Evolutionary conservation across 1,140 invertebrate genomes (phyloP), one percentile per base, ranked within the genome.

Genomic region (Ectropis grisescens): DNA sequence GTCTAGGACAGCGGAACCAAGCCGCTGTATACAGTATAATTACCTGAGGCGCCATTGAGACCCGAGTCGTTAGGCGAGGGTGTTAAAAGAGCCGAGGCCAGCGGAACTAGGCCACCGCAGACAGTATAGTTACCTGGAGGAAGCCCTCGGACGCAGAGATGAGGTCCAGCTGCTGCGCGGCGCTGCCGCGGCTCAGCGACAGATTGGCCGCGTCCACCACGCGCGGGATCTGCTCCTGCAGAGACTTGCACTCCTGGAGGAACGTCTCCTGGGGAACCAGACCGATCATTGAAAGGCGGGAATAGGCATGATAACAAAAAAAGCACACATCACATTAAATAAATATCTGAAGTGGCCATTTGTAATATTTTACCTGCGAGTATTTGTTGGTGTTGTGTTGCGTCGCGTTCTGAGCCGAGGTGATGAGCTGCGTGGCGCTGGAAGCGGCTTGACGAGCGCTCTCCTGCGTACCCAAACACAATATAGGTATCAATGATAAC

Each of bases 91-190:
- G n/a, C n/a, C n/a, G n/a, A n/a, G n/a, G n/a, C n/a, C n/a, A n/a
- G n/a, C n/a, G n/a, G n/a, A n/a, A n/a, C n/a, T n/a, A n/a, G n/a
- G n/a, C n/a, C n/a, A n/a, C n/a, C n/a, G n/a, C n/a, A n/a, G n/a
- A n/a, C n/a, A n/a, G n/a, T n/a, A n/a, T 19, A 19, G 3, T 19
- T 4, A 88, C 87, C 78, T 91, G 90, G 10, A 96, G 81, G 65
- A 97, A 95, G 31, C 92, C 89, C 61, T 97, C 93, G 5, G 93
- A 90, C 2, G 93, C 90, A 47, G 93, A 93, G 46, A 97, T 95
- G 0, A 98, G 83, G 53, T 91, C 90, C 2, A 94, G 72, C 61
- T 96, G 92, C 1, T 90, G 87, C 15, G 89, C 87, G 1, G 91
- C 85, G 69, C 90, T 89, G 37, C 91, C 89, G 2, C 89, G 2